A percentile compares a stretch with the other conserved stretches of the same genome.
phyloP scores from a whole-genome alignment of 1,140 invertebrate genomes.

The Euschistus heros region DNA sequence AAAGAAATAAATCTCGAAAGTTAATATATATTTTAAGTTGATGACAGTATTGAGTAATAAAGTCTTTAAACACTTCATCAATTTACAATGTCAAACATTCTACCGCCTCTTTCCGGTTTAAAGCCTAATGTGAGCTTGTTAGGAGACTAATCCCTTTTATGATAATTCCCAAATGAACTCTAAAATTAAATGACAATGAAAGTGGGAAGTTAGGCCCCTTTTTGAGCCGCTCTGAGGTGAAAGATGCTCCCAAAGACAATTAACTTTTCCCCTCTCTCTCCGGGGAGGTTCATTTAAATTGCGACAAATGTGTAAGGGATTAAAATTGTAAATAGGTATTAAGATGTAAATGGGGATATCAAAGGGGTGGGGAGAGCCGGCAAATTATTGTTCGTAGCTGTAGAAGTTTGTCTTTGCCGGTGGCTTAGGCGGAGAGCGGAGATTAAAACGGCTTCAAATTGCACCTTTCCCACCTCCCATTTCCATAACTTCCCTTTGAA shows the following conservation, averaged over 20 bases:
- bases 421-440: not conserved
- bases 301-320: slow-evolving; percentile 9
- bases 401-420: slow-evolving; percentile 1
- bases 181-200: too few species aligned
- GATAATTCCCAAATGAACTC: too few species aligned
- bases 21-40: too few species aligned
- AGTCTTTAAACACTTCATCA: too few species aligned
- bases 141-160: too few species aligned
- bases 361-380: not conserved
- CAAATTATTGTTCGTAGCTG: not conserved
- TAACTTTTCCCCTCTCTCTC: not conserved
- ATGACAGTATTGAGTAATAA: too few species aligned
- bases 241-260: slow-evolving; percentile 4
- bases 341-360: slow-evolving; percentile 5
- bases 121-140: too few species aligned
- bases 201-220: too few species aligned
- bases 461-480: not conserved
- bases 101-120: too few species aligned
- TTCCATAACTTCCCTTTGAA: not conserved
- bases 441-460: slow-evolving; percentile 7
- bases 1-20: too few species aligned
- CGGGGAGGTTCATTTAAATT: slow-evolving; percentile 1
- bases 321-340: slow-evolving; percentile 9
- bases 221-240: not conserved
- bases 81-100: too few species aligned